Evolutionary conservation across 2,113 vertebrate genomes (phyloP), one percentile per base, ranked within the genome.

Genomic region (Apteryx mantelli): DNA sequence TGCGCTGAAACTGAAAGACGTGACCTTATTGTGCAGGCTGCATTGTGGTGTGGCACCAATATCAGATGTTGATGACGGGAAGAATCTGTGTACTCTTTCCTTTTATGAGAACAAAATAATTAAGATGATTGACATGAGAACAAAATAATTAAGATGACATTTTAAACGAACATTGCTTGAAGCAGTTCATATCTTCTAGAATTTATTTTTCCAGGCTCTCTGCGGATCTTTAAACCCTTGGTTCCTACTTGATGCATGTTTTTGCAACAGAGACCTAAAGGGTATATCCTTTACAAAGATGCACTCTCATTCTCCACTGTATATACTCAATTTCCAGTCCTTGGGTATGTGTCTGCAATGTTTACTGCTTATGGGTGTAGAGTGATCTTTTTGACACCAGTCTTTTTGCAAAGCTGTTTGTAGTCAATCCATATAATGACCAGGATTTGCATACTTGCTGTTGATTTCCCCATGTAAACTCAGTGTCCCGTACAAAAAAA

Each of bases 21-120:
- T 36, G 24, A 16, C 71, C 22, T 38, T 44, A 11, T 56, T 60
- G 61, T 1, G 0, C 17, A 30, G 20, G 20, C 11, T 11, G 9
- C 14, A 0, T 48, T 24, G 16, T 68, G 82, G 6, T 1, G 0
- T 17, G 12, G 52, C 24, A 50, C 53, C 32, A 26, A 0, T 46
- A 15, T 18, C 48, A 76, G 75, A 34, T 9, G 5, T 40, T 87
- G 80, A 40, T 90, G 82, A 63, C 26, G 55, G 26, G 69, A 83
- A 8, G 42, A 5, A 30, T 76, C 30, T 60, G 4, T 82, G 44
- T 2, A 6, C 1, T 34, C 48, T 42, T 7, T 7, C 64, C 20
- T 42, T n/a, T 18, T 19, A 56, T 58, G 70, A 88, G 76, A 26
- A 17, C 63, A n/a, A 60, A 92, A 21, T 52, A 55, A 22, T 46